These are phyloP conservation scores for Crax fasciolata DNA, from an alignment of 2,797 vertebrate genomes.

Conservation along the genomic window DNA sequence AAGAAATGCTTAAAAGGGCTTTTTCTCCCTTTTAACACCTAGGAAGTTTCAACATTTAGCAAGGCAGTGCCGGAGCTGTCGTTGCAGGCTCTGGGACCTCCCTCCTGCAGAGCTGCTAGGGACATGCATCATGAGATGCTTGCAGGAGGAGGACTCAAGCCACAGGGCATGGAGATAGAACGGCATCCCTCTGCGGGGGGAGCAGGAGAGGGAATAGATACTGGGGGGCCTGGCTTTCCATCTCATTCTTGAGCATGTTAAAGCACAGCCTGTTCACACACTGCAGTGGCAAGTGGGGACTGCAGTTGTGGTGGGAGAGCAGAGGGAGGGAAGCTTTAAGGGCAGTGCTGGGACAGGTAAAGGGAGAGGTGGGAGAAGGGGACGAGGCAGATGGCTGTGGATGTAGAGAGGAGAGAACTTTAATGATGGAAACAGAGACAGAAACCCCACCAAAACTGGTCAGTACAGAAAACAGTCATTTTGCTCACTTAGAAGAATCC, in stretches of 20 bases:
- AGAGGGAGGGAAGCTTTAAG: neutral
- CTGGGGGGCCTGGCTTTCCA: neutral
- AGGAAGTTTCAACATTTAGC: neutral
- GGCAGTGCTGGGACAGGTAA: neutral
- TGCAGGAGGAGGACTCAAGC: neutral
- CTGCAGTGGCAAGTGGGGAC: neutral
- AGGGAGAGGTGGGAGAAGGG: neutral
- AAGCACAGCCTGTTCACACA: neutral
- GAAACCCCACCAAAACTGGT: neutral
- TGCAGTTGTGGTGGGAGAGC: neutral
- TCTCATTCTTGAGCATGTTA: neutral
- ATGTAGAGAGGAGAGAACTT: neutral
- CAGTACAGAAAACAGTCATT: neutral
- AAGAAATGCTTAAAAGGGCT: neutral
- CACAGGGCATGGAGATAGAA: neutral
- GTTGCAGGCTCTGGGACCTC: neutral
- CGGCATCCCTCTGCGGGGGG: neutral
- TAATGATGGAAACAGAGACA: neutral
- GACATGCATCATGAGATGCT: neutral
- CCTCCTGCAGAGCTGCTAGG: rapidly evolving
- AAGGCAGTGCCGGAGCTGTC: neutral
- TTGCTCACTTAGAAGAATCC: neutral
- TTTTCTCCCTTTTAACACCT: conserved; percentile 10
- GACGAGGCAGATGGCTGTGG: neutral
- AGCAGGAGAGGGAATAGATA: neutral